Evolutionary conservation across 2,113 vertebrate genomes (phyloP).

Genomic region (Daboia siamensis): DNA sequence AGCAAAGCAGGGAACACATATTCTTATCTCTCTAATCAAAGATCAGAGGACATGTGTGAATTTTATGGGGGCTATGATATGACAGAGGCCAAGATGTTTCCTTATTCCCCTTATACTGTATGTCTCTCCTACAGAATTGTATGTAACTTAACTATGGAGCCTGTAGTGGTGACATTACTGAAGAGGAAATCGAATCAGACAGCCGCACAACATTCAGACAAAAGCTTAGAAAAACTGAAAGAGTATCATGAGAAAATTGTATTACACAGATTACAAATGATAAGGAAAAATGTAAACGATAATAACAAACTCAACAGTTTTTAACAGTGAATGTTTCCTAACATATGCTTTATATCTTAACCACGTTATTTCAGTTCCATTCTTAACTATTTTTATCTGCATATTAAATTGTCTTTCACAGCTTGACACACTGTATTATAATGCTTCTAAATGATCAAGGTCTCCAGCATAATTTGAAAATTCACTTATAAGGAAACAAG

Average conservation of each 20-base stretch:
- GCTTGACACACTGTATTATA: slow-evolving; percentile 37
- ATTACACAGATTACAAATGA: slow-evolving; percentile 36
- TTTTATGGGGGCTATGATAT: not conserved
- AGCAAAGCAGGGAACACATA: not conserved
- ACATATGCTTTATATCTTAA: slow-evolving; percentile 7
- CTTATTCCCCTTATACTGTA: not conserved
- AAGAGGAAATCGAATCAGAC: not conserved
- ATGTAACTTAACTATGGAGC: not conserved
- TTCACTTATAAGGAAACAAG: slow-evolving; percentile 32
- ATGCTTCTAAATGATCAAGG: slow-evolving; percentile 38
- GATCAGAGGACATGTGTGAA: not conserved
- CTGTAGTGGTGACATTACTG: not conserved
- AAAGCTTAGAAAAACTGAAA: slow-evolving; percentile 35
- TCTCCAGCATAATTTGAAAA: slow-evolving; percentile 39
- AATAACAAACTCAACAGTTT: slow-evolving; percentile 31
- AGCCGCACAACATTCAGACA: not conserved
- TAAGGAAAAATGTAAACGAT: slow-evolving; percentile 38
- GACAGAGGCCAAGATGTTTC: not conserved
- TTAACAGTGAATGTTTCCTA: slow-evolving; percentile 24
- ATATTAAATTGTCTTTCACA: slow-evolving; percentile 20
- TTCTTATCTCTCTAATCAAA: not conserved
- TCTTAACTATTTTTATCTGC: slow-evolving; percentile 13
- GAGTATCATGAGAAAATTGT: slow-evolving; percentile 40
- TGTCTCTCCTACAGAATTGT: not conserved
- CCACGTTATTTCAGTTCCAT: slow-evolving; percentile 14